Percentiles rank a stretch among this genome's conserved stretches.
Conservation (phyloP, 2,797 vertebrate species). For the Rachycentron canadum region DNA sequence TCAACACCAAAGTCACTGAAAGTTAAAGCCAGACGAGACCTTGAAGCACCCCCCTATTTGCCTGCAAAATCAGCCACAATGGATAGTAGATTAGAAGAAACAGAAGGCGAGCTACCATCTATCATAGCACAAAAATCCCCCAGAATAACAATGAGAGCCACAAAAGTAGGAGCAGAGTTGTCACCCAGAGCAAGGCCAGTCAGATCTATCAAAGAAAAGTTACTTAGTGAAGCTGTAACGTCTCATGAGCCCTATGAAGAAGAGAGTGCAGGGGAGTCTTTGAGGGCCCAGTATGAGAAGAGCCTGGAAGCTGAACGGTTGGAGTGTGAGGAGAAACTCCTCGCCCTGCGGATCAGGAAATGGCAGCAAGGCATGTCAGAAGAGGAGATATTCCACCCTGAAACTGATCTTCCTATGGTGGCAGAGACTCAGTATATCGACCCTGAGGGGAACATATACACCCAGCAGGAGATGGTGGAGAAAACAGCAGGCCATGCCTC, state of each 20-base stretch:
- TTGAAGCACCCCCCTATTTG: constrained; percentile 3
- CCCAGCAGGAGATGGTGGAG: constrained; percentile 33
- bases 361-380: constrained; percentile 82
- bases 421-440: constrained; percentile 50
- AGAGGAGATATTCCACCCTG: constrained; percentile 63
- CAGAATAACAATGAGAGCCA: too few species aligned
- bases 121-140: constrained; percentile 25
- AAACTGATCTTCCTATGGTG: constrained; percentile 57
- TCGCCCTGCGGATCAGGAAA: constrained; percentile 75
- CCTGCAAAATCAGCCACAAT: constrained; percentile 1
- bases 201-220: constrained; percentile 56
- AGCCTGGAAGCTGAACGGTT: constrained; percentile 75
- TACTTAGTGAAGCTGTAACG: constrained; percentile 49
- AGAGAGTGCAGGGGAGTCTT: constrained; percentile 43
- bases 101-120: not conserved
- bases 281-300: constrained; percentile 76
- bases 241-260: constrained; percentile 41
- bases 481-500: constrained; percentile 19
- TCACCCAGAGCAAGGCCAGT: constrained; percentile 51
- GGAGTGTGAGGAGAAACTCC: constrained; percentile 80
- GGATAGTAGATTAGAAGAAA: constrained; percentile 14
- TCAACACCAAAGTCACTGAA: constrained; percentile 33
- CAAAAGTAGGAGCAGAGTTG: constrained; percentile 34
- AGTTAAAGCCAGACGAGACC: constrained; percentile 18
- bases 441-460: constrained; percentile 41